Base-by-base conservation (phyloP, 1,140 invertebrate species). In the Tigriopus japonicus region DNA sequence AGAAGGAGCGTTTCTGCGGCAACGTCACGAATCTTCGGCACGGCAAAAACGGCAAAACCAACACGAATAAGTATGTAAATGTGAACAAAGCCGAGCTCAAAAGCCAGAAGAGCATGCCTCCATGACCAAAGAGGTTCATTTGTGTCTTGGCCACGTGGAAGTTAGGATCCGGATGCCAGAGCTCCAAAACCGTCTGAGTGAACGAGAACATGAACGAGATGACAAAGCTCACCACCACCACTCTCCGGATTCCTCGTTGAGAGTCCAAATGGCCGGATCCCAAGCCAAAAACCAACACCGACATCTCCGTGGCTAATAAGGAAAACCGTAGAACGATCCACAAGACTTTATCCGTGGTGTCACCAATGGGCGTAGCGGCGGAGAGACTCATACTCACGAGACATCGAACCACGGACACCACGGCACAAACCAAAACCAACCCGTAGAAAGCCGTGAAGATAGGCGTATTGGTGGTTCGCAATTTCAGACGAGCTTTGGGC, bases 101-200 rank as follows among this genome's bases (percentile, higher is more conserved):
- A 23, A 54, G 35, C 19, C 21, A 28, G 13, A 54, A 54, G 52
- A 54, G 21, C 14, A 28, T 15, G 21, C 52, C 52, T 13, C 52
- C 52, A 54, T 23, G 35, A 13, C 52, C 52, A 54, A 54, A 54
- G 52, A 54, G 52, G 17, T 54, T 54, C 17, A 21, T 19, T n/a
- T 28, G 19, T 6, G 21, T 54, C 19, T 35, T 35, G 28, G 28
- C 28, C 28, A 54, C 21, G 35, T 54, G 52, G 52, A 54, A 54
- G 35, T 23, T 19, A 5, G 52, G 5, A 28, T 54, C 52, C 52
- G 52, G 52, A 28, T 15, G 35, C 52, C 35, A 23, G 6, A 54
- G 6, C 21, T 54, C 52, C 21, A 54, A 13, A 6, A 54, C 52
- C 3, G 52, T n/a, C 52, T 54, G 52, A 14, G 35, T 23, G 21